Evolutionary conservation across 2,797 vertebrate genomes (phyloP), one percentile per base, ranked within the genome.

Genomic region (Delichon dasypus): DNA sequence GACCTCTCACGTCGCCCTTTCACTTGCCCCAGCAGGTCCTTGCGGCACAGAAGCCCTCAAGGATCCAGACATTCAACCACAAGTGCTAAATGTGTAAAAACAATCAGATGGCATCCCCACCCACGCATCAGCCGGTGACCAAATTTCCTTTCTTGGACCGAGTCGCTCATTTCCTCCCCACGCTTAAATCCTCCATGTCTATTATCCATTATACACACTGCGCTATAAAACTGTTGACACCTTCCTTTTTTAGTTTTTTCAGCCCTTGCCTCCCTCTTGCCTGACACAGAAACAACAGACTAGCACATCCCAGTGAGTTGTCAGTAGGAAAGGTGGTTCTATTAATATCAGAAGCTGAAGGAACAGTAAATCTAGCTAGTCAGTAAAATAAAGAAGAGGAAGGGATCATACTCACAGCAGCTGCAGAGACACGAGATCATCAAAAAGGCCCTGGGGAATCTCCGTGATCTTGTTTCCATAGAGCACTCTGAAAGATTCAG

Each of bases 381-480:
- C 68, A 74, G 94, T 62, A 78, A 55, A 89, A 78, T 88, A 79
- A 92, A 92, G 90, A 95, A 91, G 74, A 68, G 74, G 84, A 95
- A 95, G 44, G 68, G 77, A 89, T 96, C 90, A 95, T 97, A 99
- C 99, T 99, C 97, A 99, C 99, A 99, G 98, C 90, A 99, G 98
- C 97, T 99, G 99, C 78, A 99, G 98, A 93, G 99, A 99, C 93
- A 98, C 98, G 90, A 99, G 98, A 96, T 99, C 99, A 94, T 99
- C 99, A 97, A 99, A 99, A 93, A 99, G 98, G 91, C 99, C 99
- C 96, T 99, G 99, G 96, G 99, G 98, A 95, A 99, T 98, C 97
- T 99, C 99, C 2, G 99, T 98, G 97, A 99, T 99, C 98, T 99
- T 99, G 98, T 99, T 99, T 95, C 99, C 99, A 67, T 99, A 99